phyloP scores from a whole-genome alignment of 2,797 vertebrate species.

The Toxotes lorentzi region DNA sequence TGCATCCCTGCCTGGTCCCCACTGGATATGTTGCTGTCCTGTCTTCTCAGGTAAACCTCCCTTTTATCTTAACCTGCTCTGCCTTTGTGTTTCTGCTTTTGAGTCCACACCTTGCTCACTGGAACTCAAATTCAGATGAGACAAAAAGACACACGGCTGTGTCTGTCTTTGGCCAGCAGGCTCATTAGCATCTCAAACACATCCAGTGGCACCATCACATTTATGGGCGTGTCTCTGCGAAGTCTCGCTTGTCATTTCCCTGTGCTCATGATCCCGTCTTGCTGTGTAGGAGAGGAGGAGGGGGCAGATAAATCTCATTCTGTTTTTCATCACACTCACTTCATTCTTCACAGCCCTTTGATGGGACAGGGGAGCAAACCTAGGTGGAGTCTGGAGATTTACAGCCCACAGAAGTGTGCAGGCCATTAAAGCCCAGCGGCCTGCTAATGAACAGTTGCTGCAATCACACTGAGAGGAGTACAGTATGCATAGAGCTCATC shows the following conservation, averaged over 20 bases:
- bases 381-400: constrained; percentile 76
- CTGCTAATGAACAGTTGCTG: constrained; percentile 74
- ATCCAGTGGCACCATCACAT: constrained; percentile 44
- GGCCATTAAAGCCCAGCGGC: constrained; percentile 68
- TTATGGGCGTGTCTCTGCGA: constrained; percentile 40
- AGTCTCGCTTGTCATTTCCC: constrained; percentile 58
- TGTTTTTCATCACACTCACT: constrained; percentile 78
- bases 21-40: accelerated
- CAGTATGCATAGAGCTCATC: constrained; percentile 61
- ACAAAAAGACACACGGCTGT: constrained; percentile 7
- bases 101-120: background rate
- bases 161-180: background rate
- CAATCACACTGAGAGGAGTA: constrained; percentile 59
- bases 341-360: constrained; percentile 74
- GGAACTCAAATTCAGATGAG: background rate
- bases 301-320: constrained; percentile 71
- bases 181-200: constrained; percentile 53
- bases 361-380: constrained; percentile 77
- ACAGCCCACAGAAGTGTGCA: constrained; percentile 60
- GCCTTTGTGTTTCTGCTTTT: background rate
- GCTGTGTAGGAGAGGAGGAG: constrained; percentile 18
- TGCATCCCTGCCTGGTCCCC: background rate
- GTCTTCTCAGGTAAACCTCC: background rate
- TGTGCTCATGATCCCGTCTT: constrained; percentile 34
- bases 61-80: background rate